Conservation (phyloP, 1,140 invertebrate species). For the Holotrichia oblita region DNA sequence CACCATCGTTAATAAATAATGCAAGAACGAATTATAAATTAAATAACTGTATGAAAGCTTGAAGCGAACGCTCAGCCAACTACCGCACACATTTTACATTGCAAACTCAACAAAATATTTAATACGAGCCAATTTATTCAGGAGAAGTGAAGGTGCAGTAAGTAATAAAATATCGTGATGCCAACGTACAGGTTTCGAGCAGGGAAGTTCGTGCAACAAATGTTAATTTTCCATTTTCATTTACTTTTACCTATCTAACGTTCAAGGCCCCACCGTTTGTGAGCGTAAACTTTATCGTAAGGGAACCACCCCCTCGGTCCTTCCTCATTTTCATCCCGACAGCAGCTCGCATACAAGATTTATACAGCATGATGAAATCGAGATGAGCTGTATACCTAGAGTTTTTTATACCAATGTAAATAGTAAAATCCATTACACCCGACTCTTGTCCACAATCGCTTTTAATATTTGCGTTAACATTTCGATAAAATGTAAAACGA, state of each 20-base stretch:
- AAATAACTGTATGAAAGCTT: too few relatives aligned
- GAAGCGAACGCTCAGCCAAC: too few relatives aligned
- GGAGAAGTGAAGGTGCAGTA: too few relatives aligned
- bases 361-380: neutral
- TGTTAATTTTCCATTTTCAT: slow-evolving; percentile 19
- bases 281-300: neutral
- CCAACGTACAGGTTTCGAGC: neutral
- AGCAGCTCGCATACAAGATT: neutral
- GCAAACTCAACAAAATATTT: too few relatives aligned
- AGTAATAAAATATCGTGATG: neutral
- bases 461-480: slow-evolving; percentile 37
- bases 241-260: slow-evolving; percentile 19
- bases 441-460: slow-evolving; percentile 17
- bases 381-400: neutral
- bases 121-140: too few relatives aligned
- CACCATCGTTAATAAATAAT: too few relatives aligned
- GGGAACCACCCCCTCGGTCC: neutral
- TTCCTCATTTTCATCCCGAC: slow-evolving; percentile 1
- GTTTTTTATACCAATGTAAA: slow-evolving; percentile 14
- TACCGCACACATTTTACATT: too few relatives aligned
- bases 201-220: neutral
- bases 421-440: slow-evolving; percentile 28
- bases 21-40: too few relatives aligned
- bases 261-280: neutral
- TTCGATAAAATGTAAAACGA: neutral